Evolutionary conservation across 2,113 vertebrate genomes (phyloP), one percentile per base, ranked within the genome.

Genomic region (Oryzias melastigma): DNA sequence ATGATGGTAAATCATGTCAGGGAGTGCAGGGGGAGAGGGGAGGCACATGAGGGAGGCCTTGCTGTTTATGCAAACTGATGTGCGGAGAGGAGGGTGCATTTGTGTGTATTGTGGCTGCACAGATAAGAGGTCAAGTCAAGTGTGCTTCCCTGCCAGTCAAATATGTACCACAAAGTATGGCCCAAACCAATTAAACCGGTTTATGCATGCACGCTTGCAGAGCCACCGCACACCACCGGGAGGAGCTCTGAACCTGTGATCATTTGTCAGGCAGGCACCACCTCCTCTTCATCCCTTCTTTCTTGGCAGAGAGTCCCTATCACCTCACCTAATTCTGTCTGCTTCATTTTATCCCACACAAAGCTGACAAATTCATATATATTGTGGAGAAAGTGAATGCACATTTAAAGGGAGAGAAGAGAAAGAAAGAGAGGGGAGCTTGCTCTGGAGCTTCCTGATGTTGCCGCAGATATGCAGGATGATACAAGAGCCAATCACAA

Each of bases 311-410:
- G 67, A 71, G 65, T 82, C 67, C 60, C 73, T 68, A 81, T 86
- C 79, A 75, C 75, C 82, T 82, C 82, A 81, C 80, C 86, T 84
- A 82, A 88, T 84, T 87, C 82, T 81, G 75, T 80, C 82, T 80
- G 77, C 77, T 74, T 86, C 86, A 84, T 86, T 90, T 81, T 88
- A 68, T 77, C 69, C 78, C 14, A 22, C 78, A 85, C 68, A 86
- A 83, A 80, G 69, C 78, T 78, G 77, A 84, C 69, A 80, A 77
- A 84, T 82, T 75, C 71, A 71, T 70, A 65, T 59, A 63, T 70
- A 82, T 82, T 66, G 58, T 56, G 65, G 63, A 75, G 75, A 71
- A 68, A 48, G 62, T 25, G 58, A 65, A 78, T 53, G 66, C 65
- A 70, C 61, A 68, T 35, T 47, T 42, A 43, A 44, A 19, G 19